These are phyloP conservation scores for Agrochola macilenta DNA, from an alignment of 2,888 invertebrate species.

Conservation along the genomic window DNA sequence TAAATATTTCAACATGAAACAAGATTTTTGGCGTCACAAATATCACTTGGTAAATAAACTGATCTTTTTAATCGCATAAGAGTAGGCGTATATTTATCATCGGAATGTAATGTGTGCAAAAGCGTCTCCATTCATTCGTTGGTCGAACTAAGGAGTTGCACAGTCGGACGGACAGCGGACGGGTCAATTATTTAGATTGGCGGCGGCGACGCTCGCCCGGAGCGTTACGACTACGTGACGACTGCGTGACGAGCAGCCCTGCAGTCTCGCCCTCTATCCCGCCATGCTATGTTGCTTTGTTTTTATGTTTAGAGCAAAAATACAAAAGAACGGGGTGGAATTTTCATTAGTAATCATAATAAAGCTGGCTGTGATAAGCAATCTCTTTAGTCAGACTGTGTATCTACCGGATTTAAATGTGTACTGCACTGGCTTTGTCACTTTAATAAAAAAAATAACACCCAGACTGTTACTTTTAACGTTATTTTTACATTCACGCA, in stretches of 20 bases:
- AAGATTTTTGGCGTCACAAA: constrained; percentile 30
- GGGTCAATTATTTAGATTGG: constrained; percentile 91
- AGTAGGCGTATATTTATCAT: constrained; percentile 55
- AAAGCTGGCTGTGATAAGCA: constrained; percentile 62
- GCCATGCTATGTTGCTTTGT: constrained; percentile 64
- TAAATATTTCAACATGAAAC: constrained; percentile 52
- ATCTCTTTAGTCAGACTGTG: constrained; percentile 35
- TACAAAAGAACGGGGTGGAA: constrained; percentile 65
- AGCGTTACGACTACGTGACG: constrained; percentile 78
- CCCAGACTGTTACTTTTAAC: not conserved
- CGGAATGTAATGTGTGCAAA: constrained; percentile 39
- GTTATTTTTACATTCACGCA: not conserved
- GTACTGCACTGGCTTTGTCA: constrained; percentile 4
- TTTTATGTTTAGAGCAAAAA: constrained; percentile 63
- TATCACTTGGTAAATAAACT: constrained; percentile 50
- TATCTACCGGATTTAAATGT: constrained; percentile 2
- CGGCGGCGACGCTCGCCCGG: constrained; percentile 80
- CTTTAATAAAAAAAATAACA: not conserved
- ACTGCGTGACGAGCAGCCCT: constrained; percentile 67
- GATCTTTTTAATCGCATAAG: constrained; percentile 40
- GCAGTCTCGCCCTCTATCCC: constrained; percentile 59
- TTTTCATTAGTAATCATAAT: constrained; percentile 66
- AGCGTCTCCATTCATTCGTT: constrained; percentile 74
- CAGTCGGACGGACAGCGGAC: constrained; percentile 85
- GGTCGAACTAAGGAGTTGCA: constrained; percentile 80